Conservation (phyloP, 2,888 invertebrate genomes). For the Tetanocera ferruginea region DNA sequence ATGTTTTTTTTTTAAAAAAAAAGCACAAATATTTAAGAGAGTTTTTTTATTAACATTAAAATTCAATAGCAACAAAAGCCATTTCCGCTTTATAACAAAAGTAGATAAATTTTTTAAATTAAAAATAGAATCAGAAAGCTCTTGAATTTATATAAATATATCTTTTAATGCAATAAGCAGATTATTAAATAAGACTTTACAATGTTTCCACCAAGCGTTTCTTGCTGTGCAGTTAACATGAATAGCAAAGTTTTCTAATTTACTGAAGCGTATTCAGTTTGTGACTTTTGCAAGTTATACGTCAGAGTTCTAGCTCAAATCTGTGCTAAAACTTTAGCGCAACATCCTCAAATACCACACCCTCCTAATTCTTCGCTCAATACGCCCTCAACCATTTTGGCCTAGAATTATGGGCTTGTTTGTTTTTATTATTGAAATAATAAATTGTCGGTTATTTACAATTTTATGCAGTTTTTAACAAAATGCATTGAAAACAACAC, state of each 20-base stretch:
- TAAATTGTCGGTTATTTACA: constrained; percentile 5
- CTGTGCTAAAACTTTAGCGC: neutral
- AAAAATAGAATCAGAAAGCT: neutral
- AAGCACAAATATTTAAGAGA: too few relatives aligned
- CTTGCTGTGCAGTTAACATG: constrained; percentile 6
- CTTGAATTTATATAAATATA: too few relatives aligned
- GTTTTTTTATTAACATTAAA: too few relatives aligned
- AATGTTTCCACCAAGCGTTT: neutral
- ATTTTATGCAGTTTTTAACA: neutral
- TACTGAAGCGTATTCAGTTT: constrained; percentile 25
- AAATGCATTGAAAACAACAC: neutral
- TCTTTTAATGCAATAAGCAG: neutral
- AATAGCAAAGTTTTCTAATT: constrained; percentile 26
- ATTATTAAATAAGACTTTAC: neutral
- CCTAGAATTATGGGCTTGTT: too few relatives aligned
- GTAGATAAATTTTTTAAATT: neutral
- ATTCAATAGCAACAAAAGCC: too few relatives aligned
- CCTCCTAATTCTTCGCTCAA: neutral
- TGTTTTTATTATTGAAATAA: too few relatives aligned
- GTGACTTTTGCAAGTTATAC: constrained; percentile 11
- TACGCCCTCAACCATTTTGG: neutral
- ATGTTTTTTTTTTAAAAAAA: too few relatives aligned
- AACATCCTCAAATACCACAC: neutral
- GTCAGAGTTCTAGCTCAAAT: constrained; percentile 6
- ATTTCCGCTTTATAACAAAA: too few relatives aligned